Percentiles rank a stretch among this genome's conserved stretches.
Evolutionary conservation across 2,797 vertebrate genomes (phyloP).

Genomic region (Holocentrus rufus): DNA sequence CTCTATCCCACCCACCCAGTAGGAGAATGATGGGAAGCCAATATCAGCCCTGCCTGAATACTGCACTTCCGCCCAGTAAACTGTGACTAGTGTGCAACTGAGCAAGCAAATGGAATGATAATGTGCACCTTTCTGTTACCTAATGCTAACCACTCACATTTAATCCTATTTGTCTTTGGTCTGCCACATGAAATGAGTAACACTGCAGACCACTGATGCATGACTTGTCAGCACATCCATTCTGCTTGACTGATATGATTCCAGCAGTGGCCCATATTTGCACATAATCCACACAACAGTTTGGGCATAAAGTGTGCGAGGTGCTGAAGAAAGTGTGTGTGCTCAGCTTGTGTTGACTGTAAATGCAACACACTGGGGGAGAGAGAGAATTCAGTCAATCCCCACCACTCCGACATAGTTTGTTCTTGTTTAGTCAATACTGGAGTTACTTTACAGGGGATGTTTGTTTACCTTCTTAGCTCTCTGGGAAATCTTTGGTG

Average conservation of each 20-base stretch:
- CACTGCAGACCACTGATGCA: constrained; percentile 36
- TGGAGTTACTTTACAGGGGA: constrained; percentile 47
- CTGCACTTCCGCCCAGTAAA: constrained; percentile 58
- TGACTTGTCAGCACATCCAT: constrained; percentile 34
- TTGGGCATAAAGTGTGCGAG: constrained; percentile 40
- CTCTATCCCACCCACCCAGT: constrained; percentile 42
- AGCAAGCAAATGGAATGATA: constrained; percentile 49
- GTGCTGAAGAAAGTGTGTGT: constrained; percentile 41
- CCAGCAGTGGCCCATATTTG: constrained; percentile 65
- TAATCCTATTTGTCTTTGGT: constrained; percentile 54
- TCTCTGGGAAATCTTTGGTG: constrained; percentile 96
- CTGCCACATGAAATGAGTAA: constrained; percentile 41
- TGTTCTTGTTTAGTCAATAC: constrained; percentile 68
- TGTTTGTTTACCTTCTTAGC: constrained; percentile 89
- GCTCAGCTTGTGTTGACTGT: constrained; percentile 65
- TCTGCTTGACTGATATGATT: constrained; percentile 36
- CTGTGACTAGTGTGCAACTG: constrained; percentile 40
- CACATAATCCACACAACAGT: constrained; percentile 52
- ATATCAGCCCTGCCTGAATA: constrained; percentile 60
- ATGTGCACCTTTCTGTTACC: constrained; percentile 42
- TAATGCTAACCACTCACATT: constrained; percentile 54
- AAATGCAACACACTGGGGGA: constrained; percentile 59
- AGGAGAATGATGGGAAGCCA: constrained; percentile 55
- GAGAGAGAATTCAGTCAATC: constrained; percentile 46
- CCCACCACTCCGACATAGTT: constrained; percentile 33